phyloP scores from a whole-genome alignment of 2,113 vertebrate species.

The Pseudolaguvia tuberculata region DNA sequence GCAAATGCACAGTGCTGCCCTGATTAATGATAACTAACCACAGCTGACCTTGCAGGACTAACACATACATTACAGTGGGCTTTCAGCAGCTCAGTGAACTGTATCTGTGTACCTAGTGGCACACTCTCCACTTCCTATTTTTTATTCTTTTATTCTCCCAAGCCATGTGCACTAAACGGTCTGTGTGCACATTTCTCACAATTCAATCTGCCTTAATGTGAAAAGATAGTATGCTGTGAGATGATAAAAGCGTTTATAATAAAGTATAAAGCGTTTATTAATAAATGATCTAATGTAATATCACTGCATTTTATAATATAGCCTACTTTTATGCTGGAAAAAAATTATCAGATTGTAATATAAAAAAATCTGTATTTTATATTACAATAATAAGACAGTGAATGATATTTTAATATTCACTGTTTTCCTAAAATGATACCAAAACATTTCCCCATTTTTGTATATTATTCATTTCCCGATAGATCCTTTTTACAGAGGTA shows the following conservation, averaged over 20 bases:
- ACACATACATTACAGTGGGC: conserved; percentile 28
- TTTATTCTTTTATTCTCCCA: neutral
- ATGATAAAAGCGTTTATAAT: no score
- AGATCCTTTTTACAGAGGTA: no score
- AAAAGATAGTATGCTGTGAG: neutral
- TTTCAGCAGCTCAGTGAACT: conserved; percentile 32
- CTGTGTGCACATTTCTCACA: conserved; percentile 6
- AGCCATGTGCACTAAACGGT: neutral
- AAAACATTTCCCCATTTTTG: neutral
- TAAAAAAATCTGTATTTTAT: neutral
- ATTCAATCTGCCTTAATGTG: neutral
- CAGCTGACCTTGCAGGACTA: conserved; percentile 50
- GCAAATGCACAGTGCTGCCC: conserved; percentile 48
- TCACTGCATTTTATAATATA: neutral
- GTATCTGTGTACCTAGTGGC: conserved; percentile 39
- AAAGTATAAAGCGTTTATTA: neutral
- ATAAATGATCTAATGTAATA: neutral
- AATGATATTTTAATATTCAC: no score
- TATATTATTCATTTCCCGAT: neutral
- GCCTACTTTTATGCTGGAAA: neutral
- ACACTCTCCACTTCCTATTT: conserved; percentile 36
- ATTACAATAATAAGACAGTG: neutral
- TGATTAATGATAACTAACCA: conserved; percentile 55
- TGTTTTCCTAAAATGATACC: neutral
- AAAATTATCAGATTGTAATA: neutral